Conservation (phyloP, 2,113 vertebrate species). For the Eulacestoma nigropectus region DNA sequence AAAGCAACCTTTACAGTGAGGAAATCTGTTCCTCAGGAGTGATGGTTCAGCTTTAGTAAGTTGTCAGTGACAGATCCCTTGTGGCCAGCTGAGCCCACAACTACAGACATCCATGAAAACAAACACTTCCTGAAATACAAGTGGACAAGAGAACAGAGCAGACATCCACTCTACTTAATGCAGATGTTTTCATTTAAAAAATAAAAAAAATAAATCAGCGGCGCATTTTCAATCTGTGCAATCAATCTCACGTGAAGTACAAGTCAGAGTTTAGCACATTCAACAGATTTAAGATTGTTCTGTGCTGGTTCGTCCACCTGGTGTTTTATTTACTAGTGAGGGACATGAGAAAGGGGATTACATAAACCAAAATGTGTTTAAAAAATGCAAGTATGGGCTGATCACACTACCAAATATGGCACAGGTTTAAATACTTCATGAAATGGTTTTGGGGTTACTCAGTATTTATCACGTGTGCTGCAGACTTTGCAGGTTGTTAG, state of each 20-base stretch:
- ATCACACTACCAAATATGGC: background rate
- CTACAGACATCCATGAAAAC: constrained; percentile 42
- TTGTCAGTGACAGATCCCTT: constrained; percentile 63
- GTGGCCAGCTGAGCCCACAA: constrained; percentile 37
- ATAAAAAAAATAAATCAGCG: background rate
- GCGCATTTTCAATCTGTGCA: background rate
- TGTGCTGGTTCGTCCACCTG: background rate
- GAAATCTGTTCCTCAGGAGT: constrained; percentile 70
- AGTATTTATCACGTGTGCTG: background rate
- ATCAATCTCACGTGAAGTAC: constrained; percentile 3
- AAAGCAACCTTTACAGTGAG: constrained; percentile 28
- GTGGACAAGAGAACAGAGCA: background rate
- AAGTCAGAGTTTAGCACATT: background rate
- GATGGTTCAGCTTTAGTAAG: constrained; percentile 53
- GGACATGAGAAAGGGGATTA: background rate
- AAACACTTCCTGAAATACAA: constrained; percentile 50
- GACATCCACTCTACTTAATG: background rate
- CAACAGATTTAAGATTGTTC: constrained; percentile 7
- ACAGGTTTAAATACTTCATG: background rate
- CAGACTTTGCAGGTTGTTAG: background rate
- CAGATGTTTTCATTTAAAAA: constrained; percentile 9
- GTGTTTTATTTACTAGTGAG: background rate
- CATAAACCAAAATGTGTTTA: background rate
- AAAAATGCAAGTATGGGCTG: background rate
- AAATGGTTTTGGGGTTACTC: background rate